Evolutionary conservation across 2,113 vertebrate species (phyloP), one percentile per base, ranked within the genome.

Genomic region (Corydoras sp.): DNA sequence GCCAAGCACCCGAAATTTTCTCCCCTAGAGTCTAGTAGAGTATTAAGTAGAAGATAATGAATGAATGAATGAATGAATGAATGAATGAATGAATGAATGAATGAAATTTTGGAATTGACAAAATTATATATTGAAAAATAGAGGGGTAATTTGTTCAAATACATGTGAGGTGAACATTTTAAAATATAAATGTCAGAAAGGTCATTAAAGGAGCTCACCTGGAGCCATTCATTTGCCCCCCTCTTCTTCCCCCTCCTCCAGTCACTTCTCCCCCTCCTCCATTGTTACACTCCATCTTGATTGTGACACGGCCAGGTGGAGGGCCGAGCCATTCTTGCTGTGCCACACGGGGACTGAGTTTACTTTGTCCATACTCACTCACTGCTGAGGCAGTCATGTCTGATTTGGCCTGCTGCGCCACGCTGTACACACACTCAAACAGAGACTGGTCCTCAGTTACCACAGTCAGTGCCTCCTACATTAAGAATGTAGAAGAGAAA

Each of bases 371-470:
- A 88, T 93, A 94, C 82, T 95, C 93, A 32, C 91, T 87, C 58
- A 91, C 90, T 61, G 93, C 90, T 29, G 92, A 92, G 3, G 92
- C 93, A 0, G 93, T 94, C 93, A 95, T 95, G 84, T 94, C 90
- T 18, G 91, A 80, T 84, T 94, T 94, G 0, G 84, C 1, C 66
- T 92, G 91, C 75, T 92, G 92, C 7, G 91, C 86, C 0, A 89
- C 86, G 70, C 91, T 91, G 92, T 93, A 95, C 76, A 90, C 85
- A 0, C 93, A 94, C 92, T 95, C 92, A 2, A 92, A 95, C 82
- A 93, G 71, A 0, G 92, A 93, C 83, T 93, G 93, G 81, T 95
- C 93, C 83, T 93, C 92, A 24, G 92, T 94, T 85, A 95, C 93
- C 68, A 94, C 92, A 13, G 92, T 93, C 71, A 95, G 75, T 0